These are phyloP conservation scores for Dolichomitus sp. DNA, from an alignment of 2,888 invertebrate genomes.

Conservation along the genomic window DNA sequence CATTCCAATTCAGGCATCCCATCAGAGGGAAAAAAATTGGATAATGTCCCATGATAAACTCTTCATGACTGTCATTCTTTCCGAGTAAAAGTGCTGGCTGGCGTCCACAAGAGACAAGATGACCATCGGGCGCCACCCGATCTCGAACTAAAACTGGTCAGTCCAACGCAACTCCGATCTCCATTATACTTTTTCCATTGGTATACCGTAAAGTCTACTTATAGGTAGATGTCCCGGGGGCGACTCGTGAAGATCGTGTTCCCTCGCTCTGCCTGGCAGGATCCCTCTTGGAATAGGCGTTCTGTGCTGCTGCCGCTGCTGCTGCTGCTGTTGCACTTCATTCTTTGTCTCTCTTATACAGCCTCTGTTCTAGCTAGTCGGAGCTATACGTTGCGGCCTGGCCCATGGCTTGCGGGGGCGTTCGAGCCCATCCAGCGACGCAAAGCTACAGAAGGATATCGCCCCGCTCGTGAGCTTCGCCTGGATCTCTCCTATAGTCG, in stretches of 20 bases:
- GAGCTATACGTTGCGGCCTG: constrained; percentile 41
- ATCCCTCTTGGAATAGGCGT: constrained; percentile 36
- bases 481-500: constrained; percentile 39
- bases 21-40: too few species aligned
- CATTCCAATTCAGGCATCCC: too few species aligned
- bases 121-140: constrained; percentile 1
- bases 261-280: constrained; percentile 60
- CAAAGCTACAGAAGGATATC: constrained; percentile 51
- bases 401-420: constrained; percentile 66
- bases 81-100: background rate
- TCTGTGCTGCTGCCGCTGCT: constrained; percentile 27
- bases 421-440: constrained; percentile 48
- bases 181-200: background rate
- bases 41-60: too few species aligned
- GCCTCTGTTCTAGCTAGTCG: constrained; percentile 23
- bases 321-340: constrained; percentile 42
- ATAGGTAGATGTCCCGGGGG: constrained; percentile 74
- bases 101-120: background rate
- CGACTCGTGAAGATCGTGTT: constrained; percentile 82
- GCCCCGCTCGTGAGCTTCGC: constrained; percentile 49
- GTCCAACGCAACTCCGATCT: background rate
- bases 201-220: constrained; percentile 71
- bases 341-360: background rate
- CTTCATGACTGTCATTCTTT: background rate
- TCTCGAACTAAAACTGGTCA: background rate